Evolutionary conservation across 1,140 invertebrate genomes (phyloP).

Genomic region (Parapsyche elsis): DNA sequence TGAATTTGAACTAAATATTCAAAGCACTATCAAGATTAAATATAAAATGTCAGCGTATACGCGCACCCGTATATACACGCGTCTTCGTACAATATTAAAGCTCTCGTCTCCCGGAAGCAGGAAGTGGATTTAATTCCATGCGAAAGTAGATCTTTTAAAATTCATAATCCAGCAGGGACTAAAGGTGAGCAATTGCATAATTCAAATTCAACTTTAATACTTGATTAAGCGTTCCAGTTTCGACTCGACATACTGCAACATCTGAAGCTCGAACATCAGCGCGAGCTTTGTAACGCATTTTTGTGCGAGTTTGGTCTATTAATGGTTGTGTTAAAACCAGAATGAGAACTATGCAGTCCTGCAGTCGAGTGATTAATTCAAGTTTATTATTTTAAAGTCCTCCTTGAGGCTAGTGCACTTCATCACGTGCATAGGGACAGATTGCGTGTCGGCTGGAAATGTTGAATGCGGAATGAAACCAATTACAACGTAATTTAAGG

Average conservation of each 20-base stretch:
- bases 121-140: conserved; percentile 38
- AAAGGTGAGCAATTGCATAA: neutral
- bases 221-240: neutral
- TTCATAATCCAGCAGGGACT: neutral
- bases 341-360: neutral
- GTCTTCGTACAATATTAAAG: conserved; percentile 33
- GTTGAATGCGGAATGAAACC: conserved; percentile 49
- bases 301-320: too few species aligned
- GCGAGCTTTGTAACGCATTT: too few species aligned
- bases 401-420: neutral
- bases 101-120: conserved; percentile 29
- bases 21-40: too few species aligned
- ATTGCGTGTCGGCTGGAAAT: conserved; percentile 38
- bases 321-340: too few species aligned
- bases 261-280: too few species aligned
- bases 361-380: neutral
- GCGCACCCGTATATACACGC: neutral
- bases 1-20: too few species aligned
- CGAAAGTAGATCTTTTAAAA: neutral
- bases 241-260: too few species aligned
- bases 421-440: conserved; percentile 41
- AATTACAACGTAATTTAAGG: conserved; percentile 56
- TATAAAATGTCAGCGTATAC: neutral
- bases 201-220: neutral
- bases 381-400: conserved; percentile 4